Base-by-base conservation (phyloP, 2,797 vertebrate species). In the Sitta carolinensis region DNA sequence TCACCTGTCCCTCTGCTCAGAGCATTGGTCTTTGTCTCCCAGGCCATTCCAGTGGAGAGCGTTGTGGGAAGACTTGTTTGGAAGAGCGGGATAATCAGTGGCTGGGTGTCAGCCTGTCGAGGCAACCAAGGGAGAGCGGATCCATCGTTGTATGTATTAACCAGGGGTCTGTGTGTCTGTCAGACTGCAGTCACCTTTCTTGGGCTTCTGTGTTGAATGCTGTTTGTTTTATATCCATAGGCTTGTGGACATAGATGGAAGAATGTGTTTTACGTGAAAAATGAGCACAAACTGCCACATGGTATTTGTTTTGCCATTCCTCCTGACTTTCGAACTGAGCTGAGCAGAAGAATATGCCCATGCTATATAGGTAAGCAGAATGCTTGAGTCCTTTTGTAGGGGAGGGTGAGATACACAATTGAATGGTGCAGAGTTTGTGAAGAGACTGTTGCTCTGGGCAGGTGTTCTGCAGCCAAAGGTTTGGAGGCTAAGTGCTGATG, bases 171-270 rank as follows among this genome's bases (percentile, higher is more conserved):
- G 10, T 1, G 2, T 87, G 84, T 52, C 21, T 72, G 68, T 86
- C 34, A 55, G 25, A 47, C 55, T 67, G 34, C 66, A 15, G 34
- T 70, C 43, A 7, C n/a, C 26, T 77, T 69, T 55, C 36, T 21
- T 52, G 3, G 3, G 21, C 51, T 93, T 94, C 59, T 77, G 1
- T 82, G 69, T 86, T 58, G 43, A 90, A 87, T 8, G 7, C 87
- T 27, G 62, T 58, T 87, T 78, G 36, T 59, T 95, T 96, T 95
- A 97, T 93, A 93, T 95, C 55, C 94, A 26, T 54, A 99, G 99
- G 98, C 98, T 40, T 99, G 99, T 97, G 99, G 98, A 77, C 99
- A 99, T 93, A 98, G 99, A 59, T 99, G 99, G 99, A 99, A 99
- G 98, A 99, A 99, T 67, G 92, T 99, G 87, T 98, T 81, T 97